Conservation (phyloP, 2,797 vertebrate genomes). For the Paguma larvata region DNA sequence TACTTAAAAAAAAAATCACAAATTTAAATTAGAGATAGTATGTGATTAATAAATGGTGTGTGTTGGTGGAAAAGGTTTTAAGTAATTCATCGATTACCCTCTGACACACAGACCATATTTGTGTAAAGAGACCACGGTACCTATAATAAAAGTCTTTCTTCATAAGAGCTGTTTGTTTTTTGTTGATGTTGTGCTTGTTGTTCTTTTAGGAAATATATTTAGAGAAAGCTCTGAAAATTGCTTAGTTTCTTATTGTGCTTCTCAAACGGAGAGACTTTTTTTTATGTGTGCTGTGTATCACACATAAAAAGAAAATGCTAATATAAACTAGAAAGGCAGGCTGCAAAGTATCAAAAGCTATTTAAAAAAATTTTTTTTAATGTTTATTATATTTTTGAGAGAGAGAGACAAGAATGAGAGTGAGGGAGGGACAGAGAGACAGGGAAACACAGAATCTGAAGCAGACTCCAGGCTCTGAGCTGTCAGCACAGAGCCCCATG, state of each 20-base stretch:
- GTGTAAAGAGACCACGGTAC: neutral
- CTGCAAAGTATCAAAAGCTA: neutral
- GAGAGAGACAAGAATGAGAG: too few species aligned
- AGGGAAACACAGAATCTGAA: too few species aligned
- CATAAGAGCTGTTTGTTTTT: neutral
- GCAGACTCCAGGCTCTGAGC: too few species aligned
- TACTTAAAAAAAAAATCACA: neutral
- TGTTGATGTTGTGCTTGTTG: neutral
- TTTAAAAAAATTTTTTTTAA: neutral
- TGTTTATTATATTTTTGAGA: too few species aligned
- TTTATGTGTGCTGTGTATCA: neutral
- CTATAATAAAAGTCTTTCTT: neutral
- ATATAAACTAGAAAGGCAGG: neutral
- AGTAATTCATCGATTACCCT: neutral
- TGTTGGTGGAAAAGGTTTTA: neutral
- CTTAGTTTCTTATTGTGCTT: slow-evolving; percentile 2
- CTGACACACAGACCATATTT: neutral
- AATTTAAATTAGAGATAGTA: neutral
- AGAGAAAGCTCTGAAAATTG: slow-evolving; percentile 17
- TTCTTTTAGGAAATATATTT: neutral
- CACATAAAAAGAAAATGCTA: neutral
- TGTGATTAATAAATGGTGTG: neutral
- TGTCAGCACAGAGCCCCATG: too few species aligned
- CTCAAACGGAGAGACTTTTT: neutral
- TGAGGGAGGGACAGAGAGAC: too few species aligned